Conservation (phyloP, 2,113 vertebrate species). For the Myanophis thanlyinensis region DNA sequence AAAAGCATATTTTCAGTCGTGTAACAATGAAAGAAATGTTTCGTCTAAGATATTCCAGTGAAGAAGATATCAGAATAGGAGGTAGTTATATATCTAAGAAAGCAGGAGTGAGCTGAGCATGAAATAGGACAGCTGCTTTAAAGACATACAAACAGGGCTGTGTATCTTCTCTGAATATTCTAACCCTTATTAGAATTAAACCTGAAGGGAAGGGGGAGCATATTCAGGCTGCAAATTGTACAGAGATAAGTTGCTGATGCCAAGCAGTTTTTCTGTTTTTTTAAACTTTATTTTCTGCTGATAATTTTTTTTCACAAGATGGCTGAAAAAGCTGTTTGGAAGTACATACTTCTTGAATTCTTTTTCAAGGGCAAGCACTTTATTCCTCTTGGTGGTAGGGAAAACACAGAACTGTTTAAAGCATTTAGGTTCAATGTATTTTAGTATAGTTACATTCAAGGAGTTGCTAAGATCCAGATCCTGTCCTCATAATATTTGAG, state of each 20-base stretch:
- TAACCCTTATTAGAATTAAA: background rate
- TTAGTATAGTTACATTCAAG: background rate
- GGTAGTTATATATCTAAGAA: background rate
- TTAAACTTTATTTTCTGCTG: background rate
- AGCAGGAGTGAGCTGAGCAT: background rate
- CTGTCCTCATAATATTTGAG: background rate
- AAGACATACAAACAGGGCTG: background rate
- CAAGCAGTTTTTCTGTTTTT: background rate
- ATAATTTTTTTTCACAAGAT: background rate
- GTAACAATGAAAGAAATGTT: background rate
- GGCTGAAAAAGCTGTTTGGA: background rate
- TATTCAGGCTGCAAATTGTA: background rate
- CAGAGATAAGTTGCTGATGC: background rate
- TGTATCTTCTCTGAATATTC: background rate
- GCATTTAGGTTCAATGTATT: background rate
- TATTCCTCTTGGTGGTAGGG: background rate
- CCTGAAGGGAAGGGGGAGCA: background rate
- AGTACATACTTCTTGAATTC: background rate
- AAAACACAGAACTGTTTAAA: no score
- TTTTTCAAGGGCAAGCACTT: background rate
- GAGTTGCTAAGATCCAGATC: background rate
- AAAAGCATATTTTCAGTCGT: background rate
- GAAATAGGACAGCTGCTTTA: background rate
- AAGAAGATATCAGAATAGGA: background rate
- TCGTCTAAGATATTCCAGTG: background rate